Percentiles rank a stretch among this genome's conserved stretches.
These are phyloP conservation scores for Clarias magur DNA, from an alignment of 2,113 vertebrate genomes.

Conservation along the genomic window DNA sequence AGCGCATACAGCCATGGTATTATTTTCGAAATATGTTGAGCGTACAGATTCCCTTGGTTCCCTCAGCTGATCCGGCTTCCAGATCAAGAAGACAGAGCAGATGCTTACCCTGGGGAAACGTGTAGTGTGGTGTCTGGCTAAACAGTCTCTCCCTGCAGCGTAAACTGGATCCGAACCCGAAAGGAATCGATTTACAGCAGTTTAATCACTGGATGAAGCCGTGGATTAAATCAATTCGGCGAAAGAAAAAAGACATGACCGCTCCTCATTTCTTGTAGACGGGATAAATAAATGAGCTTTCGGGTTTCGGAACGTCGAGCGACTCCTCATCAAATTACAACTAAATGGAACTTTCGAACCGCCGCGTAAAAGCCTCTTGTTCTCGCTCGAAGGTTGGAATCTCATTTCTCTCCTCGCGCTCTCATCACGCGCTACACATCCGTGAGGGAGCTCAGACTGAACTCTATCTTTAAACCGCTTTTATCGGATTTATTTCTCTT, in stretches of 20 bases:
- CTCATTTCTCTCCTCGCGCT: background rate
- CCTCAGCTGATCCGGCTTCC: background rate
- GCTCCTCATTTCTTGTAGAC: conserved; percentile 11
- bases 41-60: background rate
- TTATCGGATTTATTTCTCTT: background rate
- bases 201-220: background rate
- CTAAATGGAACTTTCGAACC: background rate
- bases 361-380: background rate
- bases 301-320: background rate
- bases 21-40: background rate
- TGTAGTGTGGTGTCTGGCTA: background rate
- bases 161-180: background rate
- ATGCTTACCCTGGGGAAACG: background rate
- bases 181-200: background rate
- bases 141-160: background rate
- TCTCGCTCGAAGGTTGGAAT: background rate
- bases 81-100: background rate
- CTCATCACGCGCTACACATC: background rate
- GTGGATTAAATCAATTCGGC: background rate
- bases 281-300: conserved; percentile 7
- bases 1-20: background rate
- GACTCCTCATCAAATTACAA: conserved; percentile 14
- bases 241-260: background rate
- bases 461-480: background rate
- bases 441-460: background rate